A percentile compares a stretch with the other conserved stretches of the same genome.
Evolutionary conservation across 2,888 invertebrate genomes (phyloP).

Genomic region (Tipula lateralis): DNA sequence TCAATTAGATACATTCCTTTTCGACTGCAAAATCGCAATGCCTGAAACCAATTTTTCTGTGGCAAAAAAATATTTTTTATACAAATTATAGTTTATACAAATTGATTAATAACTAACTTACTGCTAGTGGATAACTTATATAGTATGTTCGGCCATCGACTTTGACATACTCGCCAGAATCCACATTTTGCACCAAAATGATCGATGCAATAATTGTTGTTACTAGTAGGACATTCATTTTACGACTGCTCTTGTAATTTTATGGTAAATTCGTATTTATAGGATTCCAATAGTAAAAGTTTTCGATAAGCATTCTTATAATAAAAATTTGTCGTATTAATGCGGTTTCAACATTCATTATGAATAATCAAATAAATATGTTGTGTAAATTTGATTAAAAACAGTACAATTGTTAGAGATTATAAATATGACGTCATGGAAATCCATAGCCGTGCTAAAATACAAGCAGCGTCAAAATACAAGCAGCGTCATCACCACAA

Average conservation of each 20-base stretch:
- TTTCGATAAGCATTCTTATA: too few species aligned
- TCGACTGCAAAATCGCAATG: neutral
- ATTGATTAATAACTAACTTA: neutral
- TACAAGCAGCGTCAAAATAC: too few species aligned
- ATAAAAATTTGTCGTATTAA: too few species aligned
- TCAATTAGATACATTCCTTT: neutral
- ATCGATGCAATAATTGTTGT: neutral
- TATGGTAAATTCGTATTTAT: too few species aligned
- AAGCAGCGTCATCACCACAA: too few species aligned
- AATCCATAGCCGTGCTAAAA: too few species aligned
- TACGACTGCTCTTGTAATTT: neutral
- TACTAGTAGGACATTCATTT: neutral
- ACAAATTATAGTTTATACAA: neutral
- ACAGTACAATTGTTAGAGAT: too few species aligned
- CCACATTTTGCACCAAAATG: neutral
- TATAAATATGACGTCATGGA: too few species aligned
- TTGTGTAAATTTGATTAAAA: too few species aligned
- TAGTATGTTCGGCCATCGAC: neutral
- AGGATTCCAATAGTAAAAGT: too few species aligned
- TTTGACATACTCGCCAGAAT: neutral
- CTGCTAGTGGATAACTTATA: neutral
- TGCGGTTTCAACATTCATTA: too few species aligned
- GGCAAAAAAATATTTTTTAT: neutral
- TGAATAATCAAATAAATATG: too few species aligned
- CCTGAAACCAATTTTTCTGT: neutral